phyloP scores from a whole-genome alignment of 1,140 invertebrate species.

The Agrilus planipennis region DNA sequence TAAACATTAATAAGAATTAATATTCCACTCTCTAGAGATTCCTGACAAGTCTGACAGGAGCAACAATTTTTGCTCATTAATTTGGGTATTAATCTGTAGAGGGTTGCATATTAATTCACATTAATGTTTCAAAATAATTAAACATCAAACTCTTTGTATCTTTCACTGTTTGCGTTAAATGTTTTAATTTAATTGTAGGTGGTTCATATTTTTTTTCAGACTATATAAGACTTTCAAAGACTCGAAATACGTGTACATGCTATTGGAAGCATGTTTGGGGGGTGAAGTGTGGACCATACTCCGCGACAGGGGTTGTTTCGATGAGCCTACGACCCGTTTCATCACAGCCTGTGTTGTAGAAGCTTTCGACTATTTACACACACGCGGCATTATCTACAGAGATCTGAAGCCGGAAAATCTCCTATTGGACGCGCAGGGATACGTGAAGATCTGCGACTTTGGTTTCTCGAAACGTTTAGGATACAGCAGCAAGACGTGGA shows the following conservation, averaged over 20 bases:
- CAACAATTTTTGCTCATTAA: background rate
- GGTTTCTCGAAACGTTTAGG: conserved; percentile 76
- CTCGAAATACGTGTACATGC: conserved; percentile 74
- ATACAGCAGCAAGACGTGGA: conserved; percentile 69
- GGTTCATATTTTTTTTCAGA: conserved; percentile 42
- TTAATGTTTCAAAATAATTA: no score
- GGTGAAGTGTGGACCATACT: conserved; percentile 81
- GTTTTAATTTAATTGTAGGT: no score
- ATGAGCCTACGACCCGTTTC: conserved; percentile 62
- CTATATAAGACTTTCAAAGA: conserved; percentile 74
- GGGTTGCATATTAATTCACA: background rate
- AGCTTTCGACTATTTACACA: conserved; percentile 66
- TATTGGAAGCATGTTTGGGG: conserved; percentile 75
- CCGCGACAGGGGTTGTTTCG: conserved; percentile 55
- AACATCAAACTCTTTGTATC: no score
- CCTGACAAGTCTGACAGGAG: no score
- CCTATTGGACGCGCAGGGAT: conserved; percentile 57
- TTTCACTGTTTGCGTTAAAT: no score
- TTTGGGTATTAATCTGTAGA: background rate
- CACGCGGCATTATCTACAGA: conserved; percentile 61
- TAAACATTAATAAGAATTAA: no score
- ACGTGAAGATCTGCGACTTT: conserved; percentile 77
- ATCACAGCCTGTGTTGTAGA: conserved; percentile 64
- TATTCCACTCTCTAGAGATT: no score
- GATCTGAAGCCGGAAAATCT: conserved; percentile 78